Evolutionary conservation across 2,888 invertebrate genomes (phyloP), one percentile per base, ranked within the genome.

Genomic region (Drosophila nr. fundita): DNA sequence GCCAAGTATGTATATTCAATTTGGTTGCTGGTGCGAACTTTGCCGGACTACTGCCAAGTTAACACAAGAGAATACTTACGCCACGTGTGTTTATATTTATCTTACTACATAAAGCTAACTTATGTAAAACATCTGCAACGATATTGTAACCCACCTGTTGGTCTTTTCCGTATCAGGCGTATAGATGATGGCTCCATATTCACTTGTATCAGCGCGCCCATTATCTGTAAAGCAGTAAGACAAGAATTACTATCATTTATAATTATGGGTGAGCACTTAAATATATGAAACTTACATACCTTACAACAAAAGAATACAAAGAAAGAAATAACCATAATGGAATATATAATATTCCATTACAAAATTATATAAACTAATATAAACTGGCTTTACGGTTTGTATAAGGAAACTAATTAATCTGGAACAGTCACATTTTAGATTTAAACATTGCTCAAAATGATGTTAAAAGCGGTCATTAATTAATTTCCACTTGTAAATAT

Each of bases 121-220:
- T 30, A 38, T 7, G n/a, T 29, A 52, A 54, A 57, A 21, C 30
- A 75, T 45, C 30, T 34, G 40, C 38, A 30, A 27, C 49, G 68
- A 80, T 78, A 72, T 66, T 66, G 68, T 73, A 71, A 89, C 93
- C 94, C 95, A 97, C 97, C 97, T 95, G 97, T 96, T 92, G 96
- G 96, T 94, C 96, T 96, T 93, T 96, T 96, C 86, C 97, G 94
- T 91, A 97, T 97, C 48, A 97, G 94, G 52, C 97, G 95, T 89
- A 97, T 96, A 91, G 97, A 97, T 92, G 96, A 95, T 3, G 97
- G 96, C 93, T 96, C 95, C 77, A 97, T 94, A 74, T 96, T 96
- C 92, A 95, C 95, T 89, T 95, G 95, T 85, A 96, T 94, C 84
- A 97, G 95, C 90, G 96, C 96, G 91, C 96, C 95, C 85, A 96